A percentile compares a stretch with the other conserved stretches of the same genome.
These are phyloP conservation scores for Formica aserva DNA, from an alignment of 2,888 invertebrate genomes.

Conservation along the genomic window DNA sequence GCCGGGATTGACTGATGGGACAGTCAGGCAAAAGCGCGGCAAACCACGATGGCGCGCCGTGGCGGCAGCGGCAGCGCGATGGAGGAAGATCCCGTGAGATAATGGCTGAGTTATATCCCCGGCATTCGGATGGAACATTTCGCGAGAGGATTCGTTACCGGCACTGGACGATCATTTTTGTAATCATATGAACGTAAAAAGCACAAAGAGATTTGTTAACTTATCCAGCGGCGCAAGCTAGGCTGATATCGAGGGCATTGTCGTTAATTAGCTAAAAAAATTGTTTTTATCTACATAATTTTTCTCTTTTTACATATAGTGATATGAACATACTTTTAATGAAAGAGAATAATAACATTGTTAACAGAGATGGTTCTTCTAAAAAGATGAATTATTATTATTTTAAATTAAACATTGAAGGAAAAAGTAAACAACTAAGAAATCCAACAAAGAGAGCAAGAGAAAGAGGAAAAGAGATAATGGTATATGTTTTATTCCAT, in stretches of 20 bases:
- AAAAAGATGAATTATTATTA: not conserved
- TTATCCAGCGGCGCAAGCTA: not conserved
- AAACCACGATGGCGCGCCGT: conserved; percentile 43
- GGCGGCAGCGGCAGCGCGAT: conserved; percentile 59
- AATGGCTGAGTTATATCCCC: conserved; percentile 50
- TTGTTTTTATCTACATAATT: not conserved
- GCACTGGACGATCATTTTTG: conserved; percentile 20
- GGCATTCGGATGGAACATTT: conserved; percentile 33
- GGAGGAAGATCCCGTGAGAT: conserved; percentile 51
- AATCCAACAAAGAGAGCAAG: not conserved
- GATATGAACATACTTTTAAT: not conserved
- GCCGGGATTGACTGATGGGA: conserved; percentile 69
- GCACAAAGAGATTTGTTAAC: conserved; percentile 14
- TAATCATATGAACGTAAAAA: conserved; percentile 25
- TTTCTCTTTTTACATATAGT: no score
- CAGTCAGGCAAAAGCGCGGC: conserved; percentile 44
- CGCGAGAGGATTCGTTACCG: conserved; percentile 19
- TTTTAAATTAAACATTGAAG: not conserved
- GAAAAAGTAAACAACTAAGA: not conserved
- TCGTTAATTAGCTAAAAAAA: conserved; percentile 12
- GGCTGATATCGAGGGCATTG: not conserved
- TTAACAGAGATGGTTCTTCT: not conserved
- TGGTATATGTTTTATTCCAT: no score
- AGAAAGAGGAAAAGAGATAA: not conserved
- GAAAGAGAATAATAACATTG: not conserved